Conservation (phyloP, 2,888 invertebrate species). For the Capitulum mitella region DNA sequence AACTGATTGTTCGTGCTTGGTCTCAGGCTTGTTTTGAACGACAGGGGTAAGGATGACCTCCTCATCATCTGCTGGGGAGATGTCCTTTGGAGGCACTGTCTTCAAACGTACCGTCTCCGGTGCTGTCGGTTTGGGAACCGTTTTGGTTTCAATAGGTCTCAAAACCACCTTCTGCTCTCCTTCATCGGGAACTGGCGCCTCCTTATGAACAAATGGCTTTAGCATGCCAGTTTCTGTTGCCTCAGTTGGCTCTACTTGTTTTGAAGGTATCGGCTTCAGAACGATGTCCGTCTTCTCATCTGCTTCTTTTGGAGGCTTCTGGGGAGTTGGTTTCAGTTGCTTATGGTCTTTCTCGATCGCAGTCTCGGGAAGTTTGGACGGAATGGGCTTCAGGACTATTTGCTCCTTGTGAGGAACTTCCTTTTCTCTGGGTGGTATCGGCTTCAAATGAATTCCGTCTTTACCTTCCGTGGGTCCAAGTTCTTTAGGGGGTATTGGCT, state of each 20-base stretch:
- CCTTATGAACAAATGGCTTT: too few relatives aligned
- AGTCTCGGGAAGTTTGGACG: neutral
- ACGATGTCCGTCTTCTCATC: neutral
- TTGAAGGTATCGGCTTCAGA: neutral
- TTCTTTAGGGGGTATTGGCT: neutral
- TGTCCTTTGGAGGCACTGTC: neutral
- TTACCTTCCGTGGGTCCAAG: neutral
- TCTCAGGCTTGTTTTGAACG: too few relatives aligned
- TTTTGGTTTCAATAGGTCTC: too few relatives aligned
- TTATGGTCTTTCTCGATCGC: neutral
- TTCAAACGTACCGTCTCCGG: too few relatives aligned
- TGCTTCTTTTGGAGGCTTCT: neutral
- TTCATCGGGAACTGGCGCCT: too few relatives aligned
- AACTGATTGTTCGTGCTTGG: too few relatives aligned
- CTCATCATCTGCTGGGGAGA: too few relatives aligned
- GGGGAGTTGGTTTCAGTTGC: neutral
- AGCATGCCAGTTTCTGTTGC: too few relatives aligned
- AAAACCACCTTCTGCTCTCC: too few relatives aligned
- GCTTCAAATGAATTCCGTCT: neutral
- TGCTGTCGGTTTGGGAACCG: too few relatives aligned
- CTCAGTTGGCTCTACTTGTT: too few relatives aligned
- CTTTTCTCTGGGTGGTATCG: neutral
- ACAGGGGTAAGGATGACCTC: too few relatives aligned
- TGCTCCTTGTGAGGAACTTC: neutral
- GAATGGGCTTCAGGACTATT: neutral